Base-by-base conservation (phyloP, 2,113 vertebrate species). In the Capreolus pygargus region DNA sequence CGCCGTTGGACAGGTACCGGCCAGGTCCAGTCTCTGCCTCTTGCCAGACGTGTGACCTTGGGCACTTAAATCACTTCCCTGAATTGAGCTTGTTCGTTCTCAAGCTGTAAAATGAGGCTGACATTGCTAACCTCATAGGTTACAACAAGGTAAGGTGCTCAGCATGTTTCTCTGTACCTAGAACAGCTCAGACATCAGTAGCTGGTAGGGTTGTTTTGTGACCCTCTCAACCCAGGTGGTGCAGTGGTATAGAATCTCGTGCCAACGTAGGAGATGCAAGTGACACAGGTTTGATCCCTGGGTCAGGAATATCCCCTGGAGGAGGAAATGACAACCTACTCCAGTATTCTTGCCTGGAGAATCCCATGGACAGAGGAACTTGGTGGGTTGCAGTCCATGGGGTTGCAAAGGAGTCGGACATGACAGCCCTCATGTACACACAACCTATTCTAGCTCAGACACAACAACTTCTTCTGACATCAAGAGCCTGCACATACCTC, bases 1-100 rank as follows among this genome's bases (percentile, higher is more conserved):
- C 88, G 28, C 14, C 1, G 1, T 25, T 3, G 1, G 23, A 33
- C 3, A 33, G 86, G 85, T 3, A 39, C 39, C 0, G 21, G 27
- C 21, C 28, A 39, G 23, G 25, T 54, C 94, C n/a, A 45, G 58
- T 64, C 43, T 79, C 61, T 55, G 88, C 43, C 16, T 5, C 64
- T 85, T 23, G 43, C 16, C 33, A 70, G 33, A 21, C 60, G 39
- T 61, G 28, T 70, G 54, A 16, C 36, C 28, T 55, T 67, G 45
- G 55, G 33, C 25, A 67, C 36, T 39, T 74, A 74, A 74, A 60
- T 86, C 50, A 12, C 7, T 87, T 30, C 28, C n/a, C 39, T 17
- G 27, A 47, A 17, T n/a, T 0, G 9, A 67, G 67, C 8, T 58
- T 50, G 2, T 86, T 81, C 23, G 7, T 54, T 76, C 45, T 85